phyloP scores from a whole-genome alignment of 1,140 invertebrate species.

The Asobara japonica region DNA sequence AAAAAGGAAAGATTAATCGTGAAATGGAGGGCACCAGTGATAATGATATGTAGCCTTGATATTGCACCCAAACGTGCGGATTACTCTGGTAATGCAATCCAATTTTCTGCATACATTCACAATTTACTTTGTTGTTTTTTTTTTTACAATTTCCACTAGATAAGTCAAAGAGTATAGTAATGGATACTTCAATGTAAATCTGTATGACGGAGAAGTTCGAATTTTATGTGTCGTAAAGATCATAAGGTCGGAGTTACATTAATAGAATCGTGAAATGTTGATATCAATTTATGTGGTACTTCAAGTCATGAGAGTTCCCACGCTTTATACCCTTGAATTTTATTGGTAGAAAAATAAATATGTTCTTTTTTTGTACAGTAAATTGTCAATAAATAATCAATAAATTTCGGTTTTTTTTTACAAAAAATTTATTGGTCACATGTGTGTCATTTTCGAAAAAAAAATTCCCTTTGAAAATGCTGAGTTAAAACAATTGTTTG shows the following conservation, averaged over 20 bases:
- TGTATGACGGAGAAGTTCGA: conserved; percentile 12
- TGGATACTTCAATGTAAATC: conserved; percentile 17
- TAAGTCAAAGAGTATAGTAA: conserved; percentile 9
- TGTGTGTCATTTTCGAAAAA: too few species aligned
- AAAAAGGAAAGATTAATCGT: background rate
- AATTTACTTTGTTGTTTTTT: background rate
- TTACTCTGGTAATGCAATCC: background rate
- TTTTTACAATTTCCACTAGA: background rate
- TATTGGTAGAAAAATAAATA: background rate
- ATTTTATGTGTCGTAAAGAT: conserved; percentile 12
- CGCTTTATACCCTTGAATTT: background rate
- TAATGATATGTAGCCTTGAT: background rate
- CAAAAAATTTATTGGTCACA: too few species aligned
- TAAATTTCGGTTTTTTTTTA: too few species aligned
- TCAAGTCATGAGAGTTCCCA: background rate
- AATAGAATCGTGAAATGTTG: background rate
- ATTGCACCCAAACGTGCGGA: background rate
- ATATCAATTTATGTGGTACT: conserved; percentile 16
- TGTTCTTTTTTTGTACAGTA: background rate
- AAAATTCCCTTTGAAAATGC: too few species aligned
- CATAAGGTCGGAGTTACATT: background rate
- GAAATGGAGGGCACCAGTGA: background rate
- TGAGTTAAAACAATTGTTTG: too few species aligned
- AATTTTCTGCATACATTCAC: background rate
- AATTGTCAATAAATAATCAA: too few species aligned